Base-by-base conservation (phyloP, 1,140 invertebrate genomes). In the Cephus cinctus region DNA sequence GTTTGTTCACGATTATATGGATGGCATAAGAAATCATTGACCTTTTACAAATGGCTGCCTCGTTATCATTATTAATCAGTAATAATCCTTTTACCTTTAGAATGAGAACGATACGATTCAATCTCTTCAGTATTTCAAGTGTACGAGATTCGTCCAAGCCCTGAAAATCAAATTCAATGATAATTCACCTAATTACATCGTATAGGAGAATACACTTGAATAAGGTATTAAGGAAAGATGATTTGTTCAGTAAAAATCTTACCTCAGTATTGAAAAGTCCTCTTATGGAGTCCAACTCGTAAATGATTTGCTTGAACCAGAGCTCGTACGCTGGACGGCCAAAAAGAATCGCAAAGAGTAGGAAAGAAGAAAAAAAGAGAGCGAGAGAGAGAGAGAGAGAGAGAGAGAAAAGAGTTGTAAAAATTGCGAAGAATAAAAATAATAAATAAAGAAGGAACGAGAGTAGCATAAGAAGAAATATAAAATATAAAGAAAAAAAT, bases 291-390 rank as follows among this genome's bases (percentile, higher is more conserved):
- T 98, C 96, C 45, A 99, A 77, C 67, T 99, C 97, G 67, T 86
- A 98, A 43, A 99, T 89, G 27, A 99, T 97, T 80, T 99, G 96
- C 74, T 98, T 98, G 80, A 99, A 99, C 97, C 97, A 99, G 11
- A 99, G 78, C 73, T 99, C 97, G 73, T 98, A 98, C 1, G 95
- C 96, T 98, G 78, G n/a, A n/a, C n/a, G n/a, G n/a, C n/a, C n/a
- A n/a, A n/a, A n/a, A n/a, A n/a, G n/a, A n/a, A n/a, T n/a, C n/a
- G n/a, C n/a, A n/a, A n/a, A n/a, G n/a, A n/a, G n/a, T n/a, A n/a
- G n/a, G n/a, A n/a, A n/a, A n/a, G n/a, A n/a, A n/a, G n/a, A n/a
- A n/a, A n/a, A n/a, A n/a, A n/a, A n/a, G n/a, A n/a, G n/a, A n/a
- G n/a, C n/a, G n/a, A n/a, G n/a, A n/a, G n/a, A n/a, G n/a, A n/a